phyloP scores from a whole-genome alignment of 2,113 vertebrate genomes.

The Sinocyclocheilus rhinocerous region DNA sequence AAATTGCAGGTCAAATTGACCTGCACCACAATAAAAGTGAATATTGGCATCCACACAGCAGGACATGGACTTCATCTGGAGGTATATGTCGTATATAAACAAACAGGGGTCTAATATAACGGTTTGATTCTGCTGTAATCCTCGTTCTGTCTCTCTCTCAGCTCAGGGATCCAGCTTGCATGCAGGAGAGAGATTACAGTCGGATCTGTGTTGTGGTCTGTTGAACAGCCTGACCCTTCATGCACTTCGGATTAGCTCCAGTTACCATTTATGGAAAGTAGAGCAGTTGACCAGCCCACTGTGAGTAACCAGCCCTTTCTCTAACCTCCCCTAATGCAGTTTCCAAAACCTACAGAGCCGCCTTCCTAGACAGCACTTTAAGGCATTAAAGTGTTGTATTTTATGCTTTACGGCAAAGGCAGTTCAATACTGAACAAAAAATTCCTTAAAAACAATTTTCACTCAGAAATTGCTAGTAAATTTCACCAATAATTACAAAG shows the following conservation, averaged over 20 bases:
- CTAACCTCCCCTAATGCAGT: background rate
- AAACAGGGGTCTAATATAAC: background rate
- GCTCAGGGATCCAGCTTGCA: slow-evolving; percentile 15
- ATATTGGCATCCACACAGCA: background rate
- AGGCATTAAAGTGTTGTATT: background rate
- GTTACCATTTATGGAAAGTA: slow-evolving; percentile 62
- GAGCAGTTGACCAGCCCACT: slow-evolving; percentile 43
- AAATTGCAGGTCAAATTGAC: background rate
- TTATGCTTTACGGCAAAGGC: background rate
- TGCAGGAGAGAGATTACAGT: slow-evolving; percentile 54
- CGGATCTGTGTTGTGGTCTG: slow-evolving; percentile 45
- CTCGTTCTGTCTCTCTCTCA: background rate
- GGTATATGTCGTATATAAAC: background rate
- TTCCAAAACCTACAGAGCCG: background rate
- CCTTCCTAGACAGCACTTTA: background rate
- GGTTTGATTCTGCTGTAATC: background rate
- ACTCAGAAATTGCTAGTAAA: no score
- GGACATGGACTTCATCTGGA: background rate
- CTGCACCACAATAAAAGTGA: background rate
- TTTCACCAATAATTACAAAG: no score
- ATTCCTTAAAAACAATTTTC: no score
- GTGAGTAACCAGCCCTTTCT: background rate
- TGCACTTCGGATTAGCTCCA: slow-evolving; percentile 56
- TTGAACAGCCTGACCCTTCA: slow-evolving; percentile 52
- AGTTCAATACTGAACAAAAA: background rate